Evolutionary conservation across 2,113 vertebrate species (phyloP).

Genomic region (Isichthys henryi): DNA sequence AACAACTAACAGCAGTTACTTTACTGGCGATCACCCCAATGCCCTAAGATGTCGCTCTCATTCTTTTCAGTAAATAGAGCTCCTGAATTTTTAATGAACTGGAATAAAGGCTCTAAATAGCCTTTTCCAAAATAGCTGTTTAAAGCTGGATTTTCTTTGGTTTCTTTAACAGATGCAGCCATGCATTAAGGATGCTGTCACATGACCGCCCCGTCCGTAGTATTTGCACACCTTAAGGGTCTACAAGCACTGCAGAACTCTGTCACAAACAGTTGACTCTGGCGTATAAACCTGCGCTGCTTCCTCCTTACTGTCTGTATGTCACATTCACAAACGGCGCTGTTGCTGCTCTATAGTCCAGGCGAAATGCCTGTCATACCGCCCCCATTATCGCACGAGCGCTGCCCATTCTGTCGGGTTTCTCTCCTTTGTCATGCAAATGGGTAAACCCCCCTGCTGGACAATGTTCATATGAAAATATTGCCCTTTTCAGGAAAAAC

Average conservation of each 20-base stretch:
- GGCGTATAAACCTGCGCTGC: background rate
- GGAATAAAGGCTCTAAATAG: background rate
- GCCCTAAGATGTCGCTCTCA: background rate
- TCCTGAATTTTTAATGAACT: background rate
- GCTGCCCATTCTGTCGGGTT: background rate
- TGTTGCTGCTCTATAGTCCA: background rate
- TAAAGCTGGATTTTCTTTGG: background rate
- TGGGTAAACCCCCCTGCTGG: too few relatives aligned
- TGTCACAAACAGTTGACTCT: background rate
- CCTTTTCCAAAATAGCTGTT: background rate
- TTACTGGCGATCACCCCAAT: background rate
- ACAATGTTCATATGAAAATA: background rate
- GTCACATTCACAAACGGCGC: background rate
- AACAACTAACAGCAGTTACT: background rate
- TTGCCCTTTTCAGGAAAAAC: background rate
- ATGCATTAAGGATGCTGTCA: background rate
- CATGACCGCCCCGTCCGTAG: background rate
- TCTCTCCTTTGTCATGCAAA: constrained; percentile 11
- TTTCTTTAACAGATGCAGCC: background rate
- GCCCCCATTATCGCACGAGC: background rate
- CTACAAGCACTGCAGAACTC: background rate
- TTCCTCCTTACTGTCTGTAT: background rate
- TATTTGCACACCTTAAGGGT: background rate
- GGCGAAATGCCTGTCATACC: background rate
- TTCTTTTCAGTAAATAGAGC: background rate